A percentile compares a stretch with the other conserved stretches of the same genome.
Evolutionary conservation across 2,797 vertebrate species (phyloP).

Genomic region (Sebastes itinus): DNA sequence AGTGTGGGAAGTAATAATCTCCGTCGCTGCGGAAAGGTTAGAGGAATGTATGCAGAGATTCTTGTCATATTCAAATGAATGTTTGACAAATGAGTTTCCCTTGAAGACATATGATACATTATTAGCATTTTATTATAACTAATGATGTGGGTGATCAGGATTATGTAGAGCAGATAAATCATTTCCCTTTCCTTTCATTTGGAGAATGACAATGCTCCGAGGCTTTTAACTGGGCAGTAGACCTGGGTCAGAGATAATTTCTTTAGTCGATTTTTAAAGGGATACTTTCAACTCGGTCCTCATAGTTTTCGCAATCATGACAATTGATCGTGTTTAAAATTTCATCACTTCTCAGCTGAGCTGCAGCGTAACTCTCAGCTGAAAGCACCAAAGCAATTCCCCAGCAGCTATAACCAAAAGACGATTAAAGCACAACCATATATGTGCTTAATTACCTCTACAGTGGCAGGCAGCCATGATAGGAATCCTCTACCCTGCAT

Average conservation of each 20-base stretch:
- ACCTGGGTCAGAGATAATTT: constrained; percentile 45
- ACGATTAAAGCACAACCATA: constrained; percentile 18
- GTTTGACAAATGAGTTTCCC: constrained; percentile 76
- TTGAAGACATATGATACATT: constrained; percentile 70
- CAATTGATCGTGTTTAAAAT: background rate
- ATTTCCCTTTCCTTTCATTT: constrained; percentile 61
- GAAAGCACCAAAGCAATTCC: background rate
- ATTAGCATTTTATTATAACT: constrained; percentile 77
- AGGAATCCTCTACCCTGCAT: constrained; percentile 25
- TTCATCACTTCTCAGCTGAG: background rate
- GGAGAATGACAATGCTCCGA: constrained; percentile 45
- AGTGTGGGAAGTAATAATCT: constrained; percentile 25
- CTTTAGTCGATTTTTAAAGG: constrained; percentile 20
- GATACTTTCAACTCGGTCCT: constrained; percentile 25
- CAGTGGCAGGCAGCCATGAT: constrained; percentile 3
- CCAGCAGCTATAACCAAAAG: constrained; percentile 7
- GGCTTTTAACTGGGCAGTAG: constrained; percentile 39
- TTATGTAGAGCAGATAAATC: constrained; percentile 76
- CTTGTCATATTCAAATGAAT: constrained; percentile 59
- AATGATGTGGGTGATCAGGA: constrained; percentile 79
- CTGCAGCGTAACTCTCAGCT: background rate
- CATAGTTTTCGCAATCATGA: background rate
- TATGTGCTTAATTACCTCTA: constrained; percentile 46
- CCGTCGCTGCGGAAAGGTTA: constrained; percentile 28
- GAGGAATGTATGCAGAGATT: constrained; percentile 44